These are phyloP conservation scores for Vollenhovia emeryi DNA, from an alignment of 1,140 invertebrate genomes.

Conservation along the genomic window DNA sequence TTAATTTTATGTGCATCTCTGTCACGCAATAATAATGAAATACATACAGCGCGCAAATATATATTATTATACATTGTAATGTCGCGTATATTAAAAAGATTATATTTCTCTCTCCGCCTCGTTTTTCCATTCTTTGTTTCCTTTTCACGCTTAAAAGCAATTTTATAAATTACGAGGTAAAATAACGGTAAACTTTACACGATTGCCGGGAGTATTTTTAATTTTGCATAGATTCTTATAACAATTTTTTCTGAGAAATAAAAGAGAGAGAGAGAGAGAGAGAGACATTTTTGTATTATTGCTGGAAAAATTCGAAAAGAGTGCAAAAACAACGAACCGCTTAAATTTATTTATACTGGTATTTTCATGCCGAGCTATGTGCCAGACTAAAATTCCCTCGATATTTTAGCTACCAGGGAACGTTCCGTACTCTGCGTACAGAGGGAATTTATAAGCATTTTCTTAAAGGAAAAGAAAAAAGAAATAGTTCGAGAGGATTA, in stretches of 20 bases:
- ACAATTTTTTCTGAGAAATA: neutral
- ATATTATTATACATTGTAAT: neutral
- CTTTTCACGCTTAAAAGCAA: neutral
- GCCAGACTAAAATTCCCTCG: neutral
- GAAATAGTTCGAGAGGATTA: neutral
- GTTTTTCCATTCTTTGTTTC: neutral
- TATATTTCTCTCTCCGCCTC: neutral
- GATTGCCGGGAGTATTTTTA: neutral
- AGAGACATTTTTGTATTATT: no score
- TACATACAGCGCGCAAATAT: neutral
- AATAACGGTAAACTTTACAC: neutral
- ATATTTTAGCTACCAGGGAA: neutral
- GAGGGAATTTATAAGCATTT: neutral
- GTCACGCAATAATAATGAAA: neutral
- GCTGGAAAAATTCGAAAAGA: neutral
- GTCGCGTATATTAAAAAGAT: neutral
- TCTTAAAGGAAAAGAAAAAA: neutral
- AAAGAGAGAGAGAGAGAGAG: neutral
- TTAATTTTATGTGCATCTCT: constrained; percentile 4
- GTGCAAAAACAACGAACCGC: neutral
- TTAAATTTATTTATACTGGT: neutral
- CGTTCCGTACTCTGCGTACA: neutral
- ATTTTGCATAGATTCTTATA: neutral
- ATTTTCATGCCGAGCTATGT: neutral
- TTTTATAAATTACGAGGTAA: neutral